Evolutionary conservation across 2,888 invertebrate species (phyloP).

Genomic region (Apoderus coryli): DNA sequence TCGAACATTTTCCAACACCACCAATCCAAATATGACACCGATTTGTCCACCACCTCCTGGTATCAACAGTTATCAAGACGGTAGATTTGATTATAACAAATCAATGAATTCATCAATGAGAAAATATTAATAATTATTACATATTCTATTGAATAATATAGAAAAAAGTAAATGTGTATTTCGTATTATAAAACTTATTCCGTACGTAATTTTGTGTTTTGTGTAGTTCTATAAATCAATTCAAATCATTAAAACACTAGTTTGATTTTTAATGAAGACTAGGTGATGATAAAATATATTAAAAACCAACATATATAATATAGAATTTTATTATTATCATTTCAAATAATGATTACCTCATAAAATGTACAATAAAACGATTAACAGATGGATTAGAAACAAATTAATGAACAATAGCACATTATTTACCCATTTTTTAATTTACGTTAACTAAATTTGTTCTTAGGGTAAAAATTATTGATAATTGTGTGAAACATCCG

Average conservation of each 20-base stretch:
- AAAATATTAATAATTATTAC: constrained; percentile 15
- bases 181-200: too few relatives aligned
- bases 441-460: too few relatives aligned
- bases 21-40: constrained; percentile 22
- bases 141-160: too few relatives aligned
- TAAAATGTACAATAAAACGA: constrained; percentile 36
- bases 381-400: constrained; percentile 36
- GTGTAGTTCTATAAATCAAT: too few relatives aligned
- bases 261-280: too few relatives aligned
- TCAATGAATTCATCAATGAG: constrained; percentile 11
- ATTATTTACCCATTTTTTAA: too few relatives aligned
- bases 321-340: constrained; percentile 36
- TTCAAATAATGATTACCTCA: constrained; percentile 34
- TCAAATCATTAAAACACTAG: too few relatives aligned
- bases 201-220: too few relatives aligned
- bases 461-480: too few relatives aligned
- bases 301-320: constrained; percentile 31
- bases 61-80: constrained; percentile 27
- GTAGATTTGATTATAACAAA: constrained; percentile 21
- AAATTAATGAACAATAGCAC: constrained; percentile 35
- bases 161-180: too few relatives aligned
- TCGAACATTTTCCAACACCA: constrained; percentile 23
- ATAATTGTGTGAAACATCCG: constrained; percentile 34
- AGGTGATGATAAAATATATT: too few relatives aligned
- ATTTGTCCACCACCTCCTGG: constrained; percentile 30